Base-by-base conservation (phyloP, 1,140 invertebrate species). In the Papilio polytes region DNA sequence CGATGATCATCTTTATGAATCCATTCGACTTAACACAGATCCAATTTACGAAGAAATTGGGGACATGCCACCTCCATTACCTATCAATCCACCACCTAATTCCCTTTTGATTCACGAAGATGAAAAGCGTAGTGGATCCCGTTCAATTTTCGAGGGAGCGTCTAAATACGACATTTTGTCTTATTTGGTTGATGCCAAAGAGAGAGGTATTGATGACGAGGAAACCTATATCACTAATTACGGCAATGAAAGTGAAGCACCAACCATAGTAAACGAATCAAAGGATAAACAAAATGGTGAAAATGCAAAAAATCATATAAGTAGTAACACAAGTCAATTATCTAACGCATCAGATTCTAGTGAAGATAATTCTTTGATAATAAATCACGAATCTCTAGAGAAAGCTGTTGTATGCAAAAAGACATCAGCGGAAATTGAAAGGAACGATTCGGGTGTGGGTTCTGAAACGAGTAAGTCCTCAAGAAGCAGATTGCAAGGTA, bases 391-490 rank as follows among this genome's bases (percentile, higher is more conserved):
- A 20, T 87, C 89, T 74, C 92, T 95, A 81, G 95, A 96, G 81
- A 96, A 96, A 88, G 82, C 88, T 20, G 66, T 94, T 86, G 91
- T 89, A n/a, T 95, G 91, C 85, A 95, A 95, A 85, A 96, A 96
- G 85, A 91, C 95, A 66, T 95, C 95, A 13, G 95, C 96, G 13
- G 96, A 97, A 90, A 97, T 99, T 77, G 98, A 99, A 94, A 96
- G 98, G 82, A 98, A 98, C 85, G 98, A 99, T 92, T 98, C 98
- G 15, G 98, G 98, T 1, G 98, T 99, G 1, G 98, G 98, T 51
- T 98, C 98, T 3, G 98, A 99, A 93, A 98, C 98, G 3, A 98
- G 98, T 90, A 98, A 98, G 90, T 97, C 97, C n/a, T 97, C 97
- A 74, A 96, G 97, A 86, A 97, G 97, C 88, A 96, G 96, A 90